A percentile compares a stretch with the other conserved stretches of the same genome.
Conservation (phyloP, 1,140 invertebrate genomes). For the Drosophila nigromelanica region DNA sequence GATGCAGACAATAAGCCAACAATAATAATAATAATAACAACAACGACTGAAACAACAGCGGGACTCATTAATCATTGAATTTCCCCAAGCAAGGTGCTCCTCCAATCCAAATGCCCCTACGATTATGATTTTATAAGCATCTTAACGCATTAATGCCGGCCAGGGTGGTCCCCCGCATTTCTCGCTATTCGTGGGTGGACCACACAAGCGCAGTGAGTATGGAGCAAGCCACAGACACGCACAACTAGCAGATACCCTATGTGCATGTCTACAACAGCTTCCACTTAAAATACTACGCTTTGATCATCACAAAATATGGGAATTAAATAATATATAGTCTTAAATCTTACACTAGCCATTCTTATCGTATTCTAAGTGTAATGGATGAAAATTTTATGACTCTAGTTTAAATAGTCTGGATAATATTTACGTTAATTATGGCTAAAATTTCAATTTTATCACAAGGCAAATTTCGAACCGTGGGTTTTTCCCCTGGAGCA, state of each 20-base stretch:
- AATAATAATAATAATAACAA: constrained; percentile 15
- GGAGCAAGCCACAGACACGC: background rate
- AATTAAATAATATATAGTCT: no score
- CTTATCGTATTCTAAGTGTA: no score
- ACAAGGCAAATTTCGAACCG: no score
- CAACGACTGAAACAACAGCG: constrained; percentile 9
- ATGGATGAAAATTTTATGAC: no score
- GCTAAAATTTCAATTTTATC: no score
- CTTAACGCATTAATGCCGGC: constrained; percentile 22
- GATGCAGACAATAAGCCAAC: constrained; percentile 21
- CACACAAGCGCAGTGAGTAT: constrained; percentile 15
- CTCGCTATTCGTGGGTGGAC: constrained; percentile 44
- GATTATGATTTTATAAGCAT: constrained; percentile 22
- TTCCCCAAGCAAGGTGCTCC: constrained; percentile 18
- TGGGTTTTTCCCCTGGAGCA: background rate
- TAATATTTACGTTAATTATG: no score
- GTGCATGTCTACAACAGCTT: no score
- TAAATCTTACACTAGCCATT: no score
- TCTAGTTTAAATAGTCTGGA: no score
- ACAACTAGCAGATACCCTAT: background rate
- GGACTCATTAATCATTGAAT: constrained; percentile 41
- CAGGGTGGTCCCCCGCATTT: constrained; percentile 45
- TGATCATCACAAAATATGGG: no score
- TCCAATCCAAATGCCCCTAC: constrained; percentile 13
- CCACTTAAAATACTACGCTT: no score